Conservation (phyloP, 2,113 vertebrate species). For the Oryzias celebensis region DNA sequence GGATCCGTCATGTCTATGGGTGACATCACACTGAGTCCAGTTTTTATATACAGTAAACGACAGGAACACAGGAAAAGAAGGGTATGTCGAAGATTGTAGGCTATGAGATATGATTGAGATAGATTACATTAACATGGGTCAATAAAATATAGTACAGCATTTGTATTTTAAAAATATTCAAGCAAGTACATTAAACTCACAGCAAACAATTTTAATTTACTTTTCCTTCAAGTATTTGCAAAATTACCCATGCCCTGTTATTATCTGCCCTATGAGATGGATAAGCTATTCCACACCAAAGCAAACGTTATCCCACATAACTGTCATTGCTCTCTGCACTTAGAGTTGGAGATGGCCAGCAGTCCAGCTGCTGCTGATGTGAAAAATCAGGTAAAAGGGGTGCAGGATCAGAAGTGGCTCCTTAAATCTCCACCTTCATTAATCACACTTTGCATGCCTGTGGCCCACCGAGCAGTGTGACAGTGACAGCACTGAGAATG, state of each 20-base stretch:
- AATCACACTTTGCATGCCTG: conserved; percentile 78
- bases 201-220: too few relatives aligned
- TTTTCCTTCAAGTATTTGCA: conserved; percentile 3
- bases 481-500: conserved; percentile 78
- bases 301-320: conserved; percentile 54
- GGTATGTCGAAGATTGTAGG: too few relatives aligned
- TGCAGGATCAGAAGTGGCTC: conserved; percentile 55
- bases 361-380: conserved; percentile 34
- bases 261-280: conserved; percentile 19
- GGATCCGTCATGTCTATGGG: too few relatives aligned
- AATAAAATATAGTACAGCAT: too few relatives aligned
- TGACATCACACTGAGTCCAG: too few relatives aligned
- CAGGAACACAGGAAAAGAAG: too few relatives aligned
- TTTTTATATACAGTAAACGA: too few relatives aligned
- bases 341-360: conserved; percentile 39
- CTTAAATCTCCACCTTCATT: conserved; percentile 74
- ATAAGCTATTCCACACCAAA: conserved; percentile 1
- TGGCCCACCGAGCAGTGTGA: conserved; percentile 65
- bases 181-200: too few relatives aligned
- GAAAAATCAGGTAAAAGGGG: conserved; percentile 52
- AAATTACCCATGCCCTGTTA: not conserved
- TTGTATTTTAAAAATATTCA: too few relatives aligned
- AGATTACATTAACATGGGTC: too few relatives aligned
- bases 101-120: too few relatives aligned
- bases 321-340: conserved; percentile 53